Conservation (phyloP, 2,888 invertebrate genomes). For the Chorisops tibialis region DNA sequence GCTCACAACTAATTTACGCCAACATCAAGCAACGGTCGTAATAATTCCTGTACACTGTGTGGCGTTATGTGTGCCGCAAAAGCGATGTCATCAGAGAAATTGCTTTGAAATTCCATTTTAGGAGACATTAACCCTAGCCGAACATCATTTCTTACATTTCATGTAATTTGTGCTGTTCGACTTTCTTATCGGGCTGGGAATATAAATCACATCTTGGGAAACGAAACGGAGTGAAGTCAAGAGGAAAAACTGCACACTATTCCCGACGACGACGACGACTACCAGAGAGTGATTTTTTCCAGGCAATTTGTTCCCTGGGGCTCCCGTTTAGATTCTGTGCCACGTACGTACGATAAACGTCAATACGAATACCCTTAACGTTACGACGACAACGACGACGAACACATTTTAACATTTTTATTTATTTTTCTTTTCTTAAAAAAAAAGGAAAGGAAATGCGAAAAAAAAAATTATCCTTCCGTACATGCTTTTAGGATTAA, state of each 20-base stretch:
- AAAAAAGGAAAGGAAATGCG: no score
- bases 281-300: conserved; percentile 31
- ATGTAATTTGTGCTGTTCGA: conserved; percentile 28
- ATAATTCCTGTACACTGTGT: no score
- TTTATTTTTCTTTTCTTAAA: background rate
- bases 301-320: conserved; percentile 27
- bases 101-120: conserved; percentile 14
- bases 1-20: no score
- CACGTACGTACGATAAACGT: conserved; percentile 1
- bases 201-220: conserved; percentile 24
- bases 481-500: conserved; percentile 22
- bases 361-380: background rate
- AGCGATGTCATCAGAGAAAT: background rate
- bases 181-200: conserved; percentile 24
- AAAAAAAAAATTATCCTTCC: no score
- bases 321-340: conserved; percentile 1
- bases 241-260: conserved; percentile 31
- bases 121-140: conserved; percentile 10
- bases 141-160: conserved; percentile 28
- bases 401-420: conserved; percentile 8
- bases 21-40: no score
- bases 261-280: conserved; percentile 5
- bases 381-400: background rate
- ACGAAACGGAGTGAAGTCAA: conserved; percentile 27
- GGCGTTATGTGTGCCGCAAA: no score